Evolutionary conservation across 2,113 vertebrate species (phyloP).

Genomic region (Sorex araneus): DNA sequence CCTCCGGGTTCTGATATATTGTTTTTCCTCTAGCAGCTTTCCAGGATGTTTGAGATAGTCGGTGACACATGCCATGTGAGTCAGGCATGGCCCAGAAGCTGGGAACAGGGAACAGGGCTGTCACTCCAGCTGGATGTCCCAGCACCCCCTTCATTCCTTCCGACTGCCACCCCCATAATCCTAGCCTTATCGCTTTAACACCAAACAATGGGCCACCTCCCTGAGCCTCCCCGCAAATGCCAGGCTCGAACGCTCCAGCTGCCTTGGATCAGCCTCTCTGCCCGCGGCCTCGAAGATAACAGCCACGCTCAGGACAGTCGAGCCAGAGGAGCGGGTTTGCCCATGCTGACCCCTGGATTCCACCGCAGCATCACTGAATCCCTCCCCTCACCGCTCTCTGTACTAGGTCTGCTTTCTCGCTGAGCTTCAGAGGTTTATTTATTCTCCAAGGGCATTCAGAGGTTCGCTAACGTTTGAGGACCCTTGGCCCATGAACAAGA

Average conservation of each 20-base stretch:
- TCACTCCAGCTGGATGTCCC: background rate
- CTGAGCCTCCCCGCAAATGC: background rate
- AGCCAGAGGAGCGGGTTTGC: too few species aligned
- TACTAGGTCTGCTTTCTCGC: background rate
- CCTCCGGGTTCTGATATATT: background rate
- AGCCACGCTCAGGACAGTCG: background rate
- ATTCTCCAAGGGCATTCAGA: background rate
- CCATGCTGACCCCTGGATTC: background rate
- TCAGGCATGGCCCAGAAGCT: background rate
- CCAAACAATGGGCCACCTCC: background rate
- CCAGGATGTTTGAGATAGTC: background rate
- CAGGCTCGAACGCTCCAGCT: background rate
- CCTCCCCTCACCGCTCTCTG: background rate
- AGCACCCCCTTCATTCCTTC: background rate
- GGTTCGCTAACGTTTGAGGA: background rate
- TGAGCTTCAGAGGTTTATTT: too few species aligned
- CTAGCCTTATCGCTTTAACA: background rate
- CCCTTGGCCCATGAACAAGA: background rate
- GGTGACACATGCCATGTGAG: constrained; percentile 10
- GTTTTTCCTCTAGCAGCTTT: background rate
- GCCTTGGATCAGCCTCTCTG: background rate
- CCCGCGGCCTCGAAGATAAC: background rate
- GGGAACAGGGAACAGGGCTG: background rate
- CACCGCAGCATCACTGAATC: background rate
- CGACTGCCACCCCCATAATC: background rate